phyloP scores from a whole-genome alignment of 1,140 invertebrate species.

The Drosophila funebris region DNA sequence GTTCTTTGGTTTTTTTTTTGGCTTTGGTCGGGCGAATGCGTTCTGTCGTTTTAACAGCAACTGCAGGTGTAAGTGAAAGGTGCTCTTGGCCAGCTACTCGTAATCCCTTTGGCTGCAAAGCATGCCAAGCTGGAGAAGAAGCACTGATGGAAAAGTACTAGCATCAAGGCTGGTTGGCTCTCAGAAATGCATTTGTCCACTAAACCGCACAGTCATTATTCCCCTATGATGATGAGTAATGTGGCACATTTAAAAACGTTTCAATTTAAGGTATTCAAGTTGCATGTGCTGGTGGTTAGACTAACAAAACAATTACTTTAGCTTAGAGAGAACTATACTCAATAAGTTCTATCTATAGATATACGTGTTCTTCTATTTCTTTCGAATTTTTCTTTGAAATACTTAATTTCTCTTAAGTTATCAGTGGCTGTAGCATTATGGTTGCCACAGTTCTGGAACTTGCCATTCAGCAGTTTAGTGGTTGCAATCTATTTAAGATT shows the following conservation, averaged over 20 bases:
- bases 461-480: constrained; percentile 60
- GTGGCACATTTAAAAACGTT: constrained; percentile 16
- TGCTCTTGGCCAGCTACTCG: constrained; percentile 5
- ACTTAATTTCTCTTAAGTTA: background rate
- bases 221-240: constrained; percentile 17
- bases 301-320: background rate
- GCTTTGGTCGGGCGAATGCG: background rate
- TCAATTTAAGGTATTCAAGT: constrained; percentile 17
- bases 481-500: constrained; percentile 56
- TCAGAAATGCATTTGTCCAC: background rate
- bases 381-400: constrained; percentile 14
- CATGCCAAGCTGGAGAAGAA: background rate
- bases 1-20: background rate
- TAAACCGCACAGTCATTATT: background rate
- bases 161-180: no score
- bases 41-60: constrained; percentile 24
- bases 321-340: background rate
- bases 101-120: constrained; percentile 26
- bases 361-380: background rate
- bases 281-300: background rate
- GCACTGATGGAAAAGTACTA: constrained; percentile 19
- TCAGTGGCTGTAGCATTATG: background rate
- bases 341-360: background rate
- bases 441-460: constrained; percentile 48
- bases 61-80: constrained; percentile 25